Percentiles rank a stretch among this genome's conserved stretches.
These are phyloP conservation scores for Brienomyrus longianalis DNA, from an alignment of 2,113 vertebrate species.

Conservation along the genomic window DNA sequence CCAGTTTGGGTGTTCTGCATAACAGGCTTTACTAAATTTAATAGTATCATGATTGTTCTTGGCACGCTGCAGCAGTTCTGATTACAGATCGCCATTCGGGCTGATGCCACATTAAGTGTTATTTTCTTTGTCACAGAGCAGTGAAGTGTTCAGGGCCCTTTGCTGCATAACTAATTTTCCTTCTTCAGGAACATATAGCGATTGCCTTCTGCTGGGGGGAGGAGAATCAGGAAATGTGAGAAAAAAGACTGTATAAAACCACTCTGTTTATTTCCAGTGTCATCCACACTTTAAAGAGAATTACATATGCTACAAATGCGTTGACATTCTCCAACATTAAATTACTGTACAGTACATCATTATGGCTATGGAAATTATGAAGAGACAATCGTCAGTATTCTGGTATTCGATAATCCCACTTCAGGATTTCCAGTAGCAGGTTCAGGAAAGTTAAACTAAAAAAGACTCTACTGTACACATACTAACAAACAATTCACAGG, in stretches of 20 bases:
- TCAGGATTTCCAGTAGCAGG: background rate
- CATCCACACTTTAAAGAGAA: background rate
- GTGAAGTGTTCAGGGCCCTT: background rate
- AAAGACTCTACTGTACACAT: background rate
- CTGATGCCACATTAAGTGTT: conserved; percentile 4
- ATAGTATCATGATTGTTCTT: background rate
- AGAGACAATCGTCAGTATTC: background rate
- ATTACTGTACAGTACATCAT: background rate
- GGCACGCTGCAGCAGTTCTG: background rate
- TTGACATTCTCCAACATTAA: background rate
- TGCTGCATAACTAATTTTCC: conserved; percentile 10
- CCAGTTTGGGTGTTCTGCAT: background rate
- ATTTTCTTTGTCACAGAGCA: conserved; percentile 13
- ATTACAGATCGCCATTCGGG: background rate
- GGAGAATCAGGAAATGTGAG: background rate
- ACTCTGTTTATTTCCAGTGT: conserved; percentile 5
- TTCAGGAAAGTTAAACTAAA: background rate
- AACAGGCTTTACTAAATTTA: background rate
- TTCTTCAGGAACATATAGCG: background rate
- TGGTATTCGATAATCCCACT: background rate
- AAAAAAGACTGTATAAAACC: background rate
- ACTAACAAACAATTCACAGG: background rate
- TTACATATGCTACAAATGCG: background rate
- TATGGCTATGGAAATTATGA: background rate
- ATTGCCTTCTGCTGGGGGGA: background rate